Conservation (phyloP, 1,140 invertebrate species). For the Drosophila serrata region DNA sequence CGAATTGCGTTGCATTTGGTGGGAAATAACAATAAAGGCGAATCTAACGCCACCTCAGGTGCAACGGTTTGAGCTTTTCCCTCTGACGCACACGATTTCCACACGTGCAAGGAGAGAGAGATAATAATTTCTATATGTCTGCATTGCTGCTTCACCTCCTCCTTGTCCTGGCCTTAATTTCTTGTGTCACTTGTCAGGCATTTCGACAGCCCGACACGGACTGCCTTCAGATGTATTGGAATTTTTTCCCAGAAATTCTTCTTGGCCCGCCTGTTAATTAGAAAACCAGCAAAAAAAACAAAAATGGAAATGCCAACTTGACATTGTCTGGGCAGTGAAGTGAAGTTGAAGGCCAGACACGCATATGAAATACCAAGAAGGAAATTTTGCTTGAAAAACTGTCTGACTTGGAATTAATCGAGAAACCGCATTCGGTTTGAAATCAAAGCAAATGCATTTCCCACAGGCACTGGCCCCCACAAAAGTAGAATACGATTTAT, state of each 20-base stretch:
- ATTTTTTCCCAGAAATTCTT: constrained; percentile 48
- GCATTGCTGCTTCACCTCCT: not conserved
- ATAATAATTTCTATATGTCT: constrained; percentile 4
- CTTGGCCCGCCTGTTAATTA: constrained; percentile 58
- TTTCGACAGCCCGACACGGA: constrained; percentile 53
- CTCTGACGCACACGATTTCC: constrained; percentile 57
- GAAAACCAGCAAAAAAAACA: constrained; percentile 30
- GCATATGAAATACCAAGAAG: constrained; percentile 17
- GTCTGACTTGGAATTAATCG: constrained; percentile 37
- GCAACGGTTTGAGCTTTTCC: constrained; percentile 12
- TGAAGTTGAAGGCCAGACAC: constrained; percentile 70
- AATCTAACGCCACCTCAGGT: constrained; percentile 33
- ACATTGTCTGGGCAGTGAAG: constrained; percentile 69
- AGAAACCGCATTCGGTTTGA: constrained; percentile 27
- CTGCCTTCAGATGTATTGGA: constrained; percentile 37
- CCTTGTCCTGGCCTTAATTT: constrained; percentile 49
- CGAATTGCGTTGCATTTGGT: constrained; percentile 69
- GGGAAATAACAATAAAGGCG: constrained; percentile 16
- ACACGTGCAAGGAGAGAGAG: constrained; percentile 51
- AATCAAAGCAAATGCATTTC: constrained; percentile 71
- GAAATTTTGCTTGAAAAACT: constrained; percentile 11
- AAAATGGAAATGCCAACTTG: constrained; percentile 65
- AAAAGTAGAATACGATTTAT: constrained; percentile 69
- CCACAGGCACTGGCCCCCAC: constrained; percentile 32
- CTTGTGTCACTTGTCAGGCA: constrained; percentile 69